A percentile compares a stretch with the other conserved stretches of the same genome.
phyloP scores from a whole-genome alignment of 2,888 invertebrate genomes.

The Syrista parreyssii region DNA sequence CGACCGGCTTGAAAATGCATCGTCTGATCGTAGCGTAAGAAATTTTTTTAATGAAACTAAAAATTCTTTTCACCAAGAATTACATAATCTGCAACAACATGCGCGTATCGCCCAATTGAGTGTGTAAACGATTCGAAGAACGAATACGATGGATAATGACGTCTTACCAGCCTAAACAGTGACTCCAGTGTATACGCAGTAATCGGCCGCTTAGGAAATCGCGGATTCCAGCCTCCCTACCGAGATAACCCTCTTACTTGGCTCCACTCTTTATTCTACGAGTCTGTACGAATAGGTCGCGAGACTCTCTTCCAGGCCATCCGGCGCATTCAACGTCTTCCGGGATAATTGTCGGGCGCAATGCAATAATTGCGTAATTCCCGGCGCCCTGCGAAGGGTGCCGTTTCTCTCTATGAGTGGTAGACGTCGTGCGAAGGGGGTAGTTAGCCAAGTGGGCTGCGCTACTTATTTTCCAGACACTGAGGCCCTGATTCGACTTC shows the following conservation, averaged over 20 bases:
- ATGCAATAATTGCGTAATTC: conserved; percentile 64
- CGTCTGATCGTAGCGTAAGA: not conserved
- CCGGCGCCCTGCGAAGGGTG: conserved; percentile 19
- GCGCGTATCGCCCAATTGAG: not conserved
- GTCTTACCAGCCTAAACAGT: not conserved
- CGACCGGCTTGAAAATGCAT: not conserved
- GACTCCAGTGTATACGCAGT: not conserved
- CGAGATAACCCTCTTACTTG: conserved; percentile 5
- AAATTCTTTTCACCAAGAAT: not conserved
- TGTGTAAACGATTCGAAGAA: not conserved
- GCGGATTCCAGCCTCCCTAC: not conserved
- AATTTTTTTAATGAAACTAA: not conserved
- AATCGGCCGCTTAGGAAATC: not conserved
- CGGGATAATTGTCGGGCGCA: conserved; percentile 56
- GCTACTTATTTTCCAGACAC: not conserved
- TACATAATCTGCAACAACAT: not conserved
- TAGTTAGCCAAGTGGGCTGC: not conserved
- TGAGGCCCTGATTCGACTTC: not conserved
- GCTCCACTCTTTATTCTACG: not conserved
- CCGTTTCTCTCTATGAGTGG: conserved; percentile 5
- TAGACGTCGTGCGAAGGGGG: conserved; percentile 4
- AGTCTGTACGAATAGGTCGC: not conserved
- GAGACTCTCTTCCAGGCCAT: not conserved
- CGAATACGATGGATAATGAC: not conserved
- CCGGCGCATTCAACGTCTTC: conserved; percentile 39